Base-by-base conservation (phyloP, 2,113 vertebrate genomes). In the Chloropsis hardwickii region DNA sequence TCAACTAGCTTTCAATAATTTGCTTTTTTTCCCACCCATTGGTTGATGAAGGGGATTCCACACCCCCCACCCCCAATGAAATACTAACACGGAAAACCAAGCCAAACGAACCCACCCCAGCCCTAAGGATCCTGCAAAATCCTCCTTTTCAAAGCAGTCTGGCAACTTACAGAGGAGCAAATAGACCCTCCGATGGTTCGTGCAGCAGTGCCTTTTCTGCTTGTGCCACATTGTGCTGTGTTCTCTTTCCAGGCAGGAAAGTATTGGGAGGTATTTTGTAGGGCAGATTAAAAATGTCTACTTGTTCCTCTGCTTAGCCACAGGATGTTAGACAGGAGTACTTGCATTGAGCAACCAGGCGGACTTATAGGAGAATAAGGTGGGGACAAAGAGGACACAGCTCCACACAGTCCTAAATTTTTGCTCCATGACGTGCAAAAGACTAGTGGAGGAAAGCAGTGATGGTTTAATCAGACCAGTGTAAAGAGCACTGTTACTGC, bases 1-100 rank as follows among this genome's bases (percentile, higher is more conserved):
- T 31, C 23, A 90, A 65, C 2, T n/a, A 31, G 14, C 31, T 76
- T 80, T 65, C 58, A 65, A 0, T 45, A 42, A 20, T 29, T 69
- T 69, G 17, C 5, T 11, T 11, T 51, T 7, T 8, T 4, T 0
- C 0, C 13, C 10, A 40, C 0, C 0, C 31, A 15, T 10, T 66
- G 33, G 29, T 24, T 62, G 51, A 44, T 60, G 29, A 51, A 58
- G 31, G 17, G 14, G 37, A 48, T 66, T 90, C 31, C 24, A 25
- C 47, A 37, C 2, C 8, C 4, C 7, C 10, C 35, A 22, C 1
- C 0, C 4, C 2, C 5, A 9, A 9, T 19, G 10, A 29, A 50
- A 60, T 33, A 45, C 45, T 33, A 28, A 22, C 60, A 12, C 5
- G 6, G 12, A 27, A 73, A 57, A 51, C 2, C 31, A 64, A 12